phyloP scores from a whole-genome alignment of 2,797 vertebrate species.

The Myotis myotis region DNA sequence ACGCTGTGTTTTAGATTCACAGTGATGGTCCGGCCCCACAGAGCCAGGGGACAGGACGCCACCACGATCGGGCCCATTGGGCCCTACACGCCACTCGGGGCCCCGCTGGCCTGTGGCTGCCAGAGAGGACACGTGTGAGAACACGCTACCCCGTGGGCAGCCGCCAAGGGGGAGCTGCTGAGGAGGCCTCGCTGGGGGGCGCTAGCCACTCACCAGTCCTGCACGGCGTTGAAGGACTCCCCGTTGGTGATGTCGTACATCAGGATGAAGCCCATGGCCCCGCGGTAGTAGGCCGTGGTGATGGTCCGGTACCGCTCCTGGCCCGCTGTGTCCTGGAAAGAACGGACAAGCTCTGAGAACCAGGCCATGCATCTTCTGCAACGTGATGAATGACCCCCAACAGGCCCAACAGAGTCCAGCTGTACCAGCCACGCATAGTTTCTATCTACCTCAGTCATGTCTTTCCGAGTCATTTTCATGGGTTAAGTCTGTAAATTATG shows the following conservation, averaged over 20 bases:
- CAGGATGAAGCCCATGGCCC: conserved; percentile 98
- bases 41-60: no score
- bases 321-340: conserved; percentile 94
- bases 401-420: neutral
- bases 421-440: neutral
- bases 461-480: neutral
- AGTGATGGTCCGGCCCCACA: no score
- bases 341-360: neutral
- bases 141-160: no score
- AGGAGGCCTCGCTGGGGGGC: neutral
- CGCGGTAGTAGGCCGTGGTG: conserved; percentile 97
- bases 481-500: neutral
- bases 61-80: no score
- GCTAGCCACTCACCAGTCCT: conserved; percentile 90
- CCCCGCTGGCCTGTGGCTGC: no score
- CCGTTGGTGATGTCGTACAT: conserved; percentile 99
- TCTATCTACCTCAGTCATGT: neutral
- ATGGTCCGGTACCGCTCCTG: conserved; percentile 98
- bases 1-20: no score
- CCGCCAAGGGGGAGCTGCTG: no score
- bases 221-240: conserved; percentile 96
- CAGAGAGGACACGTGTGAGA: no score
- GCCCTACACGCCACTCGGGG: no score
- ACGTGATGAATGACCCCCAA: neutral
- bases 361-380: neutral